phyloP scores from a whole-genome alignment of 2,797 vertebrate genomes.

The Balearica regulorum region DNA sequence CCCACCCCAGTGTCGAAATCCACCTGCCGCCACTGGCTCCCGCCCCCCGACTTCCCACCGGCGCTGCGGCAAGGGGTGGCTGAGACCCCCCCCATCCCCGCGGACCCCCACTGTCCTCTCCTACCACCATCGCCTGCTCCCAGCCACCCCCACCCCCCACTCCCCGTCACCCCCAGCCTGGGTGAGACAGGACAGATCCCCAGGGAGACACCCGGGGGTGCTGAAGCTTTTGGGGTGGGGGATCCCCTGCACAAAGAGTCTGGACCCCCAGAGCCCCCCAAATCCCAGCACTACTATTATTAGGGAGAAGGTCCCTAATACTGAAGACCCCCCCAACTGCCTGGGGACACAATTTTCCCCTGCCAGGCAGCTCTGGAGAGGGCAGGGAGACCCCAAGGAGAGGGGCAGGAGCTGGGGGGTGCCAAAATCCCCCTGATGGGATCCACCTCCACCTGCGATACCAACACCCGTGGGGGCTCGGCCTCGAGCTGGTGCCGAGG shows the following conservation, averaged over 20 bases:
- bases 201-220: neutral
- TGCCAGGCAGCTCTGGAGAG: accelerated
- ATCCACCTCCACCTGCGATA: neutral
- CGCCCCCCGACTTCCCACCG: neutral
- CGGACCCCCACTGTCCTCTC: accelerated
- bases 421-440: accelerated
- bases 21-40: slow-evolving; percentile 75
- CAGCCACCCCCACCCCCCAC: neutral
- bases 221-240: neutral
- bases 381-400: neutral
- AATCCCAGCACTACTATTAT: accelerated
- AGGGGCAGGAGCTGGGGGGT: neutral
- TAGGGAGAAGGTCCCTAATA: neutral
- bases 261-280: accelerated
- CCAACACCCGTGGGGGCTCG: accelerated
- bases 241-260: accelerated
- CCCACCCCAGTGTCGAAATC: slow-evolving; percentile 45
- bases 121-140: accelerated
- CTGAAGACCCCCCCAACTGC: neutral
- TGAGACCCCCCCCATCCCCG: accelerated
- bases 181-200: neutral
- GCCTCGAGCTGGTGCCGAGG: accelerated
- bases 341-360: accelerated
- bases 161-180: accelerated
- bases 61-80: neutral